Evolutionary conservation across 2,888 invertebrate species (phyloP), one percentile per base, ranked within the genome.

Genomic region (Dryococelus australis): DNA sequence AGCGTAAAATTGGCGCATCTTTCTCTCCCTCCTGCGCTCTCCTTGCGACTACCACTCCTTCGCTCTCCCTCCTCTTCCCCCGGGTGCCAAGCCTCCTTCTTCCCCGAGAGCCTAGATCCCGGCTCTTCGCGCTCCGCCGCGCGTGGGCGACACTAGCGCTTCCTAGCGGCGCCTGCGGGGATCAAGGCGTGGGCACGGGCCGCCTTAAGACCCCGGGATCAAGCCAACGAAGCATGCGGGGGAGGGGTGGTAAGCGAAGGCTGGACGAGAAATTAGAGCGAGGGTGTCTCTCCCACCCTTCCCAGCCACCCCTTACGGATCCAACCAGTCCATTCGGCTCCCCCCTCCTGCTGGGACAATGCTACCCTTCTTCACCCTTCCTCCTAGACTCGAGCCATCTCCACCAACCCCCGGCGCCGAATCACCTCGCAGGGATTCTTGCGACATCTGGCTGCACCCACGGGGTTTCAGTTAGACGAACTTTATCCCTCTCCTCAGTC

Each of bases 1-100:
- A 83, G 83, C 83, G 83, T 83, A 83, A 83, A 83, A 83, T 83
- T 83, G 83, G 20, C 28, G 83, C 65, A 27, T 83, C 83, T 43
- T 27, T 27, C 28, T 27, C 83, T 27, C 83, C 43, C 16, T 28
- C 27, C 83, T 28, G 16, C 28, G 6, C 8, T 83, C n/a, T 43
- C 83, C 27, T 26, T 83, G 9, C 2, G 20, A 26, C 16, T 0
- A n/a, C n/a, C 83, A 13, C 43, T 27, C 83, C 28, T 83, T 27
- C 27, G 10, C 27, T 28, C 20, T 65, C 24, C 65, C 20, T 47
- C 47, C 16, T 5, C 65, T 16, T 5, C 65, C 65, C 65, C 47
- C 12, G 47, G 6, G 9, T 12, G 47, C 6, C 47, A 47, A 47
- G 47, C 20, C n/a, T n/a, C n/a, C n/a, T n/a, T 51, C 51, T 51